Evolutionary conservation across 1,140 invertebrate genomes (phyloP), one percentile per base, ranked within the genome.

Genomic region (Scaptomyza graminum): DNA sequence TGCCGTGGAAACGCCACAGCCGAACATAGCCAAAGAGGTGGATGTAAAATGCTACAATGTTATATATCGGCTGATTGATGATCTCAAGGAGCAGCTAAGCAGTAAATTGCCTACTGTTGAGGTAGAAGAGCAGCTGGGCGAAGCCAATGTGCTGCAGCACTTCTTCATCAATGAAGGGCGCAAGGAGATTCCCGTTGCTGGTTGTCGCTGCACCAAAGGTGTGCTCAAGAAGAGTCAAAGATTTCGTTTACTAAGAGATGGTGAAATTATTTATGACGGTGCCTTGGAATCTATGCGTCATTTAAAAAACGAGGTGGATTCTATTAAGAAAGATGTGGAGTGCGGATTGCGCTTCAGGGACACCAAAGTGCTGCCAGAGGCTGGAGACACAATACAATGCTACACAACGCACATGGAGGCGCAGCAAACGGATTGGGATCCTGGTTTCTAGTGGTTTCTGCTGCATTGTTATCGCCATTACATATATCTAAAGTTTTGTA

Each of bases 51-150:
- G 93, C 39, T 94, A 95, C 90, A 98, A 98, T 92, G 94, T 99
- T 8, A 99, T 99, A 73, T 99, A 99, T 92, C 95, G 96, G 79
- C 92, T 99, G 43, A 94, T 99, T 8, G 97, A 99, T 90, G 95
- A 98, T 92, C 83, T 99, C 0, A 97, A 97, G 89, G 92, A 94
- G 52, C 95, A 97, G 92, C 94, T 99, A 15, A 95, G 93, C 76
- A 92, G 90, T n/a, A 93, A 93, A 81, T 92, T 99, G 76, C 97
- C 97, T 1, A 70, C 92, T 15, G 84, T 94, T 47, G 93, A 95
- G 64, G 93, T 94, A 15, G 97, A 99, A 92, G 95, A 98, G 89
- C 64, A 95, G 43, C 69, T 97, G 66, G 97, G 98, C 4, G 95
- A 98, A 93, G 98, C 97, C 2, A 95, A 95, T 76, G 96, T 99